Evolutionary conservation across 2,113 vertebrate genomes (phyloP).

Genomic region (Urocitellus parryii): DNA sequence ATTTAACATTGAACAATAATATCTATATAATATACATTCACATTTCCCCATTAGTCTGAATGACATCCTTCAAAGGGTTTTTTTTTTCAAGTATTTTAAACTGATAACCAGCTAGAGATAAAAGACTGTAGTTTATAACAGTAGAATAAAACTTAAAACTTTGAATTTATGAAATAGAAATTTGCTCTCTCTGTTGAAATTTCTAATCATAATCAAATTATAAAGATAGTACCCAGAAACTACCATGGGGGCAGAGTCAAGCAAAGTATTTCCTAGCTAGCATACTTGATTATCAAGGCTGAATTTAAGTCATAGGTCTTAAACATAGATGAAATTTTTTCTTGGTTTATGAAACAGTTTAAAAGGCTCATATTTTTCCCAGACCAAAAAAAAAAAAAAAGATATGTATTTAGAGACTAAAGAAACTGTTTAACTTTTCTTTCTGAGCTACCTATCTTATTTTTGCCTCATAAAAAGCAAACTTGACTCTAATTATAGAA

Average conservation of each 20-base stretch:
- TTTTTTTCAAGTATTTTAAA: slow-evolving; percentile 28
- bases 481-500: background rate
- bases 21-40: background rate
- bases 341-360: slow-evolving; percentile 39
- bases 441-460: background rate
- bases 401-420: background rate
- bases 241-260: background rate
- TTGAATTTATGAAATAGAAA: background rate
- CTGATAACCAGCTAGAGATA: background rate
- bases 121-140: background rate
- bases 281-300: background rate
- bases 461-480: slow-evolving; percentile 26
- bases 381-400: background rate
- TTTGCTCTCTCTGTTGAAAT: background rate
- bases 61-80: background rate
- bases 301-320: background rate
- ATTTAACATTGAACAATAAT: background rate
- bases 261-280: background rate
- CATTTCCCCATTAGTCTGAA: background rate
- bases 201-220: background rate
- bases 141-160: background rate
- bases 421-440: background rate
- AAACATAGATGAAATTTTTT: background rate
- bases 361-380: background rate
- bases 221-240: background rate